A percentile compares a stretch with the other conserved stretches of the same genome.
These are phyloP conservation scores for Tragulus kanchil DNA, from an alignment of 2,113 vertebrate species.

Conservation along the genomic window DNA sequence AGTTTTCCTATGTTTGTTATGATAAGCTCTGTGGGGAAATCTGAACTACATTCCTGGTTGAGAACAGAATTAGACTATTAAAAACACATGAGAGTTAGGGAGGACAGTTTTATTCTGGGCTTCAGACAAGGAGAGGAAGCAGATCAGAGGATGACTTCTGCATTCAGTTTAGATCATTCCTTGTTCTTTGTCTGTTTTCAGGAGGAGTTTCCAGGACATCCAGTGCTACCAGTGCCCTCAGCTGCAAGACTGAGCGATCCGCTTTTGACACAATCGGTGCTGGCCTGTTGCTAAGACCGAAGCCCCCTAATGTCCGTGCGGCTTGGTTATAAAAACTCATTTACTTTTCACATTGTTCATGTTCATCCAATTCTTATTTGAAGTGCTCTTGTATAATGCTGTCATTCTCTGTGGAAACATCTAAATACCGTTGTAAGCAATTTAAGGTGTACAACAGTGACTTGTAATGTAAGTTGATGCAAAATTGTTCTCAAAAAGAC, in stretches of 20 bases:
- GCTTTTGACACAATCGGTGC: constrained; percentile 72
- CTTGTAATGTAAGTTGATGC: constrained; percentile 71
- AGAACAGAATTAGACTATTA: constrained; percentile 10
- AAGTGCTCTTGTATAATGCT: constrained; percentile 81
- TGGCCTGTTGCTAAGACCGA: constrained; percentile 85
- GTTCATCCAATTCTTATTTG: constrained; percentile 68
- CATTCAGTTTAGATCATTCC: background rate
- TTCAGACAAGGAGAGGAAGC: background rate
- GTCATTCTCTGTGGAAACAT: constrained; percentile 79
- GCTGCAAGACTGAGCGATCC: constrained; percentile 86
- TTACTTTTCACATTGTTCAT: constrained; percentile 18
- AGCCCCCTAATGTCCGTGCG: constrained; percentile 84
- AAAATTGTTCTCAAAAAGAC: constrained; percentile 70
- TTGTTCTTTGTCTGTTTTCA: constrained; percentile 78
- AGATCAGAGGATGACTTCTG: background rate
- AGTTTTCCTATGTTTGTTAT: background rate
- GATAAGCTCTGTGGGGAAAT: background rate
- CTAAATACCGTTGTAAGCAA: constrained; percentile 77
- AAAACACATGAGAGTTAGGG: background rate
- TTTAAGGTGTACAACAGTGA: constrained; percentile 71
- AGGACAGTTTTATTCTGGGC: background rate
- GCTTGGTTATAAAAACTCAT: constrained; percentile 90
- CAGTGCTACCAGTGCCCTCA: constrained; percentile 84
- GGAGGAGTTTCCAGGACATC: constrained; percentile 87
- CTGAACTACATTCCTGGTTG: background rate